Percentiles rank a stretch among this genome's conserved stretches.
Conservation (phyloP, 2,797 vertebrate species). For the Nyctibius grandis region DNA sequence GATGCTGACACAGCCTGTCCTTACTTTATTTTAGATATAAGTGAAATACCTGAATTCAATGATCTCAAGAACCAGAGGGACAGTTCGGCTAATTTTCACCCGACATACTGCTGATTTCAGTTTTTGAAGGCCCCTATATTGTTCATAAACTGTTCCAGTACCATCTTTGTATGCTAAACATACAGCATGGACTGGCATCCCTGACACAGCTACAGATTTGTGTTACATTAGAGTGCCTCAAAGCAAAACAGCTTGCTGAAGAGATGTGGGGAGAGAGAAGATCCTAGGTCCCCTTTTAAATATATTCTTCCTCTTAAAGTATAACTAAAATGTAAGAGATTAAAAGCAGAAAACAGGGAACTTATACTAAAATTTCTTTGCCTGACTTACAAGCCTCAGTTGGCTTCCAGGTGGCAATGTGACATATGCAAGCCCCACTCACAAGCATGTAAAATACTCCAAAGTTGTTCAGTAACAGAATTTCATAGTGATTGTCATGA, state of each 20-base stretch:
- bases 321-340: neutral
- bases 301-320: neutral
- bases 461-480: neutral
- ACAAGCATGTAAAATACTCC: neutral
- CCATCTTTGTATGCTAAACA: neutral
- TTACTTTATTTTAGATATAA: neutral
- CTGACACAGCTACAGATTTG: neutral
- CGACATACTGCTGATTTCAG: neutral
- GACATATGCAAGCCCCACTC: neutral
- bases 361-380: neutral
- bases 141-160: neutral
- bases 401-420: neutral
- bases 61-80: neutral
- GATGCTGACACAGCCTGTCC: neutral
- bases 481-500: neutral
- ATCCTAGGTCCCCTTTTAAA: neutral
- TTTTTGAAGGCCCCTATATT: neutral
- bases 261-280: neutral
- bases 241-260: constrained; percentile 3
- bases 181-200: neutral
- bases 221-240: neutral
- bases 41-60: neutral
- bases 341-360: neutral
- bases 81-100: neutral
- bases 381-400: neutral